Evolutionary conservation across 2,888 invertebrate genomes (phyloP).

Genomic region (Coelinius sp.): DNA sequence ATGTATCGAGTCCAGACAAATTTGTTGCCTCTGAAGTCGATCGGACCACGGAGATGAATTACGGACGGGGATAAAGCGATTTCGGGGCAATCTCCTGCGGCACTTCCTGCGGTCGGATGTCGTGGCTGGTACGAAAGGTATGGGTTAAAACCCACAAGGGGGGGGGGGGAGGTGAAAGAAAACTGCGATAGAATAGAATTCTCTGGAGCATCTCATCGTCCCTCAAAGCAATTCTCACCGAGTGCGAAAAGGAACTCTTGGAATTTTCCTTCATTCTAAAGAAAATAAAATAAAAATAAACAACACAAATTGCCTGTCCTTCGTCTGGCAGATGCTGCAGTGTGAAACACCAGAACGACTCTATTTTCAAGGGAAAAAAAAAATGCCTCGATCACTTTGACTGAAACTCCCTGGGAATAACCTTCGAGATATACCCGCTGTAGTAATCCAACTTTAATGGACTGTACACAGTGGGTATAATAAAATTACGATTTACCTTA

Average conservation of each 20-base stretch:
- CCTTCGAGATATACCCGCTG: conserved; percentile 3
- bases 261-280: neutral
- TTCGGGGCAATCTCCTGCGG: conserved; percentile 62
- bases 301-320: neutral
- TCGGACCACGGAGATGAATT: conserved; percentile 58
- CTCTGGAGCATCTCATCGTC: conserved; percentile 10
- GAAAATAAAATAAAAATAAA: neutral
- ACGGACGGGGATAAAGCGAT: conserved; percentile 59
- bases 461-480: conserved; percentile 46
- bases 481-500: conserved; percentile 49
- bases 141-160: neutral
- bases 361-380: conserved; percentile 6
- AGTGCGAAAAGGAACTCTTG: neutral
- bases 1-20: conserved; percentile 31
- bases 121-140: conserved; percentile 32
- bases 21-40: conserved; percentile 25
- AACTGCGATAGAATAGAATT: conserved; percentile 4
- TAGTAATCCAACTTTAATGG: conserved; percentile 51
- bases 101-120: conserved; percentile 59
- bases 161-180: neutral
- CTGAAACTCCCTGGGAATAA: neutral
- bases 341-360: neutral
- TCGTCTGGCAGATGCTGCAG: neutral
- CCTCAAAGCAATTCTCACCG: conserved; percentile 5
- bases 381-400: neutral